Evolutionary conservation across 1,140 invertebrate species (phyloP).

Genomic region (Bombus turneri): DNA sequence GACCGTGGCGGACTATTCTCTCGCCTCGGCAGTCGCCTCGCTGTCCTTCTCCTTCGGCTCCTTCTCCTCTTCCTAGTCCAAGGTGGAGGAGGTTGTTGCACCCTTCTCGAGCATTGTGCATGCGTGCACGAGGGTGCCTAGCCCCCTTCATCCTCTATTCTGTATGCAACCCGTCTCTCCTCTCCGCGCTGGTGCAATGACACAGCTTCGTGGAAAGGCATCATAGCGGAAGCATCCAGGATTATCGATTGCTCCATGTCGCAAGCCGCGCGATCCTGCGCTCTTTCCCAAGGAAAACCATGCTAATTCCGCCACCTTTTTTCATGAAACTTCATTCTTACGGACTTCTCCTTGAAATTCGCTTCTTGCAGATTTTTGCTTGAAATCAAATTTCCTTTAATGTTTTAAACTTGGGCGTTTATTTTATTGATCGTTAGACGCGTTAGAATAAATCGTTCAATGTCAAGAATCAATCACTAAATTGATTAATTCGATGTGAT

Average conservation of each 20-base stretch:
- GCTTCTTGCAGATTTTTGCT: no score
- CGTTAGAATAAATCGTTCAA: no score
- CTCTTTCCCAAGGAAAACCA: background rate
- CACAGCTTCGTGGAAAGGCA: constrained; percentile 40
- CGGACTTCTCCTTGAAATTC: no score
- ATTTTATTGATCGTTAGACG: no score
- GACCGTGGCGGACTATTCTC: constrained; percentile 29
- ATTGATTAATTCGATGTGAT: no score
- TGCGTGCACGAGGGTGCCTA: constrained; percentile 59
- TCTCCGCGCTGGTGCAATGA: constrained; percentile 37
- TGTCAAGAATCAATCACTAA: no score
- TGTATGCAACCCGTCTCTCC: constrained; percentile 51
- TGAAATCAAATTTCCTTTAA: no score
- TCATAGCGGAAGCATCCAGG: constrained; percentile 38
- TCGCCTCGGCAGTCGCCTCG: constrained; percentile 9
- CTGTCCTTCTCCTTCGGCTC: constrained; percentile 41
- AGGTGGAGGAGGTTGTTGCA: constrained; percentile 63
- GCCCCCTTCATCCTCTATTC: constrained; percentile 46
- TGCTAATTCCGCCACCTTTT: no score
- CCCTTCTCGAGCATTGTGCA: constrained; percentile 59
- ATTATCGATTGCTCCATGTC: constrained; percentile 39
- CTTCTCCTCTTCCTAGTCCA: constrained; percentile 51
- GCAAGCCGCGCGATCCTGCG: background rate
- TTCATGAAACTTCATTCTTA: no score
- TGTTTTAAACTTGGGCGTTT: no score